A percentile compares a stretch with the other conserved stretches of the same genome.
phyloP scores from a whole-genome alignment of 2,797 vertebrate genomes.

The Rachycentron canadum region DNA sequence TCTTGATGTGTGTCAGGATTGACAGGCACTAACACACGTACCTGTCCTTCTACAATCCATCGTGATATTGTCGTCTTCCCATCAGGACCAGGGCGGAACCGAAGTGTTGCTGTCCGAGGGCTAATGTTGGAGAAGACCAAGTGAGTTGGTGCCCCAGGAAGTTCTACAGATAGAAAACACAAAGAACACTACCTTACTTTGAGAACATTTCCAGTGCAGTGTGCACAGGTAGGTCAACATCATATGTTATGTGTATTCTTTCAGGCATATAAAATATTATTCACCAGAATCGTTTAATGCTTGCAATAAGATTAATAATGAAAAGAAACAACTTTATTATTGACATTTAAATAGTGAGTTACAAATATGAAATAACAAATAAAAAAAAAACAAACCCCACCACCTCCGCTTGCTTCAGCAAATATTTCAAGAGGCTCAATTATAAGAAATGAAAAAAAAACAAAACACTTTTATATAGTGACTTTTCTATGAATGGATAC shows the following conservation, averaged over 20 bases:
- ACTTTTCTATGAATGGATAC: constrained; percentile 24
- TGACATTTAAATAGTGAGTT: constrained; percentile 20
- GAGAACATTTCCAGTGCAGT: background rate
- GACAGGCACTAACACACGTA: constrained; percentile 59
- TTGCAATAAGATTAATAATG: constrained; percentile 17
- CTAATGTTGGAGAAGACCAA: constrained; percentile 98
- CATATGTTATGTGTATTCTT: constrained; percentile 11
- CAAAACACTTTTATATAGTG: constrained; percentile 8
- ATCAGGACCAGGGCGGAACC: constrained; percentile 91
- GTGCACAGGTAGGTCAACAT: background rate
- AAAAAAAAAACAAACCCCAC: too few relatives aligned
- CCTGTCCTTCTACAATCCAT: constrained; percentile 96
- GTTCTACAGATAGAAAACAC: constrained; percentile 83
- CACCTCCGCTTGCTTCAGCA: constrained; percentile 8
- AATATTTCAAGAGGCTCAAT: constrained; percentile 30
- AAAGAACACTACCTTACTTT: constrained; percentile 19
- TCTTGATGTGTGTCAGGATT: constrained; percentile 2
- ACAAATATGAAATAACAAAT: constrained; percentile 9
- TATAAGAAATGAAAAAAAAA: constrained; percentile 32
- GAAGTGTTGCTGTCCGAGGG: constrained; percentile 91
- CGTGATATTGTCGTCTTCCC: constrained; percentile 93
- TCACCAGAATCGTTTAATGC: constrained; percentile 15
- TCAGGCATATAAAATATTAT: constrained; percentile 42
- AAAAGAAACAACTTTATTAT: constrained; percentile 22
- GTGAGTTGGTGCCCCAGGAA: constrained; percentile 93